Percentiles rank a stretch among this genome's conserved stretches.
phyloP scores from a whole-genome alignment of 2,888 invertebrate genomes.

The Trichacis sp. region DNA sequence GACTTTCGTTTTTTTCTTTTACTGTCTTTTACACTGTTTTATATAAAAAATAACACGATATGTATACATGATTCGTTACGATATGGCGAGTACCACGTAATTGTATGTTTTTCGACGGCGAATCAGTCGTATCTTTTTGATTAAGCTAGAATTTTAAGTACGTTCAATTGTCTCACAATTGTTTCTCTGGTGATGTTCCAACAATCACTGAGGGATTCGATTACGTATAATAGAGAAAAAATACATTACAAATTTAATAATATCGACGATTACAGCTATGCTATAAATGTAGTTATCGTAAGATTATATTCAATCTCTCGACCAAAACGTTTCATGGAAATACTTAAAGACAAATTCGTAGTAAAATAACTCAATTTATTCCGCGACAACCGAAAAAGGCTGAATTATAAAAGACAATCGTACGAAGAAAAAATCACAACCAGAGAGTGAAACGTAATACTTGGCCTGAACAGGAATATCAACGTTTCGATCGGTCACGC shows the following conservation, averaged over 20 bases:
- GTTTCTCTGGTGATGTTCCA: background rate
- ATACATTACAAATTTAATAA: background rate
- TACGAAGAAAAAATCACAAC: slow-evolving; percentile 21
- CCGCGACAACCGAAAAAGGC: background rate
- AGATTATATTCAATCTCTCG: too few relatives aligned
- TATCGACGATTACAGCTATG: background rate
- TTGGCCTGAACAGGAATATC: slow-evolving; percentile 13
- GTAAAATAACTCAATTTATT: background rate
- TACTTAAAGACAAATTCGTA: too few relatives aligned
- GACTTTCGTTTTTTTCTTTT: background rate
- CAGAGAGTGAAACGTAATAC: slow-evolving; percentile 24
- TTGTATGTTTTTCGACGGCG: background rate
- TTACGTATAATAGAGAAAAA: background rate
- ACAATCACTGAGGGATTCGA: background rate
- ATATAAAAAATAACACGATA: slow-evolving; percentile 2
- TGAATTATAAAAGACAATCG: slow-evolving; percentile 9
- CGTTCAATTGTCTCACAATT: background rate
- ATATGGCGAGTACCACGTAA: background rate
- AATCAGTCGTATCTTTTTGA: slow-evolving; percentile 1
- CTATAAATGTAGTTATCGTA: too few relatives aligned
- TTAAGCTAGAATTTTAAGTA: background rate
- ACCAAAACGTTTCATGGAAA: too few relatives aligned
- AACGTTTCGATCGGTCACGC: slow-evolving; percentile 1
- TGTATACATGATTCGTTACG: background rate
- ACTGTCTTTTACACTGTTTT: background rate